phyloP scores from a whole-genome alignment of 2,113 vertebrate species.

The Etia nguti region DNA sequence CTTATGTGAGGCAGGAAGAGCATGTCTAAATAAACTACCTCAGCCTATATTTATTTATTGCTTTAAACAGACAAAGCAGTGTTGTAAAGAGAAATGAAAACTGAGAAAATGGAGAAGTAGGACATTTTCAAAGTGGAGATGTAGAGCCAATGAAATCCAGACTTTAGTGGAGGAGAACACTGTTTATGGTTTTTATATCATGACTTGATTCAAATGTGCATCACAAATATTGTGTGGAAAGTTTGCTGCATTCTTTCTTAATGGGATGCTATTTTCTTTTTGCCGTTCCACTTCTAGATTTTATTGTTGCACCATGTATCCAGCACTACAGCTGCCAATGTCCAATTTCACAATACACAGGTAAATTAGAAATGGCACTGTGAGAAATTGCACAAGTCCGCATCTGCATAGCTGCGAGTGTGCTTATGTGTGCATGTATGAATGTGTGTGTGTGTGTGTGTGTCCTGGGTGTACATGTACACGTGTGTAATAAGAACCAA shows the following conservation, averaged over 20 bases:
- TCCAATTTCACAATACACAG: slow-evolving; percentile 27
- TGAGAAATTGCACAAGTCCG: slow-evolving; percentile 54
- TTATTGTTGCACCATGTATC: neutral
- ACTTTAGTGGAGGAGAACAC: neutral
- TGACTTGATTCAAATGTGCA: neutral
- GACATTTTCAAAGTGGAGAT: neutral
- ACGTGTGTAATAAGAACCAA: slow-evolving; percentile 70
- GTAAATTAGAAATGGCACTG: slow-evolving; percentile 51
- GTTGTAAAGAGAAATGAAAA: neutral
- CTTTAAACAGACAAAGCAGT: neutral
- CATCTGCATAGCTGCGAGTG: slow-evolving; percentile 15
- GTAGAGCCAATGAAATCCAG: neutral
- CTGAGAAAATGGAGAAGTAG: neutral
- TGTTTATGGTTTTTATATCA: neutral
- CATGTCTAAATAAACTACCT: neutral
- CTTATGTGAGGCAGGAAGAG: neutral
- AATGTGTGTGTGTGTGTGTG: neutral
- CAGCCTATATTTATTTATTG: neutral
- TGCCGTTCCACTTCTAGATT: neutral
- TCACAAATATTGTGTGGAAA: neutral
- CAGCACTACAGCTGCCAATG: neutral
- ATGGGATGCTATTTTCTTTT: neutral
- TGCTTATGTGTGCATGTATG: neutral
- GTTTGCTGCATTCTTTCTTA: neutral
- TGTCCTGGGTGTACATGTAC: slow-evolving; percentile 29